Evolutionary conservation across 92 coral and sea anemone genomes (phyloP).

Genomic region (Zoanthus solanderi): DNA sequence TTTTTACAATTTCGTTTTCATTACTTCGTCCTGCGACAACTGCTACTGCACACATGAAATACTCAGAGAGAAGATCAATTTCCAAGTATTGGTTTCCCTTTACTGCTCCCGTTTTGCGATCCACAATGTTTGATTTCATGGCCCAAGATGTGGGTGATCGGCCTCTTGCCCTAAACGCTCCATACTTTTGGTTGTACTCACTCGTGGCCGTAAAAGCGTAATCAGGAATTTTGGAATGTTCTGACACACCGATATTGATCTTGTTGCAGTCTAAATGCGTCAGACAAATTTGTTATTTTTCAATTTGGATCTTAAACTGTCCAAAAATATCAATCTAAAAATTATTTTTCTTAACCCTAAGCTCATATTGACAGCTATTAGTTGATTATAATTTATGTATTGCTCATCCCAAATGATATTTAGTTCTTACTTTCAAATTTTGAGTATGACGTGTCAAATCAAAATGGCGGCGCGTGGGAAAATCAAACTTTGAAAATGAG

Average conservation of each 20-base stretch:
- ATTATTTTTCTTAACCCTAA: no score
- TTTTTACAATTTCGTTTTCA: not conserved
- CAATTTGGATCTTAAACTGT: not conserved
- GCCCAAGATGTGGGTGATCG: not conserved
- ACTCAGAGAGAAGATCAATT: slow-evolving; percentile 1
- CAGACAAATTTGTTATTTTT: not conserved
- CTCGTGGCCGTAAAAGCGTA: slow-evolving; percentile 1
- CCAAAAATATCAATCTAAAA: no score
- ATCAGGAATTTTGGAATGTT: slow-evolving; percentile 15
- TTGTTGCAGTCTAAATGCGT: slow-evolving; percentile 22
- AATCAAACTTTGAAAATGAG: no score
- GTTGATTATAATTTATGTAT: no score
- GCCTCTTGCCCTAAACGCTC: not conserved
- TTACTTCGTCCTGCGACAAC: not conserved
- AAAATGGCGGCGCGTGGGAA: no score
- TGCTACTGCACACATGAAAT: slow-evolving; percentile 27
- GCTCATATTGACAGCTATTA: no score
- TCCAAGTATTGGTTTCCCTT: slow-evolving; percentile 3
- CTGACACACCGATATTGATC: slow-evolving; percentile 16
- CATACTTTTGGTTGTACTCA: not conserved
- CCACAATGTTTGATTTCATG: not conserved
- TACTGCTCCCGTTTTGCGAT: not conserved
- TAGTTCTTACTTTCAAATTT: no score
- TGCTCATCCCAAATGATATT: no score
- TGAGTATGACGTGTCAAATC: no score